Conservation (phyloP, 2,888 invertebrate species). For the Cremastinae sp. region DNA sequence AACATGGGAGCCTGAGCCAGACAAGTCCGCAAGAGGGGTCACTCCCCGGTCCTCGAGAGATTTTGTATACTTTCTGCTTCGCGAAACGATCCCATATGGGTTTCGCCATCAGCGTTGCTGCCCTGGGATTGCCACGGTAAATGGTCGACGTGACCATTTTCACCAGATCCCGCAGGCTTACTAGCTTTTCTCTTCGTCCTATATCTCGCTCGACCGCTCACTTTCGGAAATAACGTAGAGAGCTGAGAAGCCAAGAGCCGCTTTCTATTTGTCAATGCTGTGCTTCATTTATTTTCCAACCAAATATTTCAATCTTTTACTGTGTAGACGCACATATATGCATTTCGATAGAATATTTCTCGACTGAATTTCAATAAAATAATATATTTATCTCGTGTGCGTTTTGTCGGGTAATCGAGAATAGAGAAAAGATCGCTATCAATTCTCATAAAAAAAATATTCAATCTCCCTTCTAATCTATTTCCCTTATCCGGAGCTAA, state of each 20-base stretch:
- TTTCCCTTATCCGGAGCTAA: conserved; percentile 70
- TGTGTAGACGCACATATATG: too few species aligned
- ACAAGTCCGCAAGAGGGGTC: conserved; percentile 34
- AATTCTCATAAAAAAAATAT: conserved; percentile 69
- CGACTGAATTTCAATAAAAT: too few species aligned
- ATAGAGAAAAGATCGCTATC: conserved; percentile 65
- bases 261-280: conserved; percentile 3
- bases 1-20: conserved; percentile 19
- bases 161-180: conserved; percentile 51
- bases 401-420: background rate
- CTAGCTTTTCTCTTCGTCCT: conserved; percentile 31
- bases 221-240: conserved; percentile 5
- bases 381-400: too few species aligned
- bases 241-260: conserved; percentile 17
- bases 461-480: conserved; percentile 68
- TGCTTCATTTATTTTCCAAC: too few species aligned
- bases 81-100: conserved; percentile 48
- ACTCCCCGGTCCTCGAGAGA: conserved; percentile 14
- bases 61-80: conserved; percentile 34
- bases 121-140: conserved; percentile 52
- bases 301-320: too few species aligned
- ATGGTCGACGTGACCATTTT: conserved; percentile 59
- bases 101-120: conserved; percentile 50
- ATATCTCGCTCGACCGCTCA: conserved; percentile 15
- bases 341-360: too few species aligned